Evolutionary conservation across 2,797 vertebrate genomes (phyloP).

Genomic region (Anguilla pacifica): DNA sequence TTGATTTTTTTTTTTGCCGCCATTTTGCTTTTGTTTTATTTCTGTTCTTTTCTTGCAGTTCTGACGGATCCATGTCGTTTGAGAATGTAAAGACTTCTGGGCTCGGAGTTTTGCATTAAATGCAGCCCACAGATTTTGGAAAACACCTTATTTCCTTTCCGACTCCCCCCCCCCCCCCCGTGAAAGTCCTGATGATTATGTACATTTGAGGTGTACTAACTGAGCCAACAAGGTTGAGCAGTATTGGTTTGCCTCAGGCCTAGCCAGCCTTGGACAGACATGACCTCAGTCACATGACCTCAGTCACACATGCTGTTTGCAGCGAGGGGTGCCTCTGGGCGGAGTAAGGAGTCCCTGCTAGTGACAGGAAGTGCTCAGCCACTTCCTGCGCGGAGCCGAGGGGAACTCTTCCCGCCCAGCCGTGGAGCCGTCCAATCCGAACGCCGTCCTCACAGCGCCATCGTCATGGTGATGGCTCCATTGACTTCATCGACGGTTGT

Average conservation of each 20-base stretch:
- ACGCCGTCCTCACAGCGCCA: not conserved
- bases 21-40: not conserved
- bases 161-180: not conserved
- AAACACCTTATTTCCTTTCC: not conserved
- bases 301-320: conserved; percentile 9
- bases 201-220: not conserved
- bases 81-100: not conserved
- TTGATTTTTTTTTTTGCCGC: too few species aligned
- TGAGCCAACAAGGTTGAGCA: not conserved
- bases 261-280: conserved; percentile 20
- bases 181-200: not conserved
- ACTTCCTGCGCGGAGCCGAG: not conserved
- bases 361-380: conserved; percentile 24
- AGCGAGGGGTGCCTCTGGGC: not conserved
- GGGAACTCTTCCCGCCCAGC: not conserved
- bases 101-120: not conserved
- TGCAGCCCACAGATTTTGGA: not conserved
- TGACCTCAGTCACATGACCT: conserved; percentile 37
- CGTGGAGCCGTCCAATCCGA: not conserved
- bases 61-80: not conserved
- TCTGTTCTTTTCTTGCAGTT: not conserved
- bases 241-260: not conserved
- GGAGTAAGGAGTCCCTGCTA: conserved; percentile 27
- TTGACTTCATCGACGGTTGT: too few species aligned
- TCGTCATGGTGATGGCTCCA: not conserved